Percentiles rank a stretch among this genome's conserved stretches.
Evolutionary conservation across 2,113 vertebrate genomes (phyloP).

Genomic region (Burhinus bistriatus): DNA sequence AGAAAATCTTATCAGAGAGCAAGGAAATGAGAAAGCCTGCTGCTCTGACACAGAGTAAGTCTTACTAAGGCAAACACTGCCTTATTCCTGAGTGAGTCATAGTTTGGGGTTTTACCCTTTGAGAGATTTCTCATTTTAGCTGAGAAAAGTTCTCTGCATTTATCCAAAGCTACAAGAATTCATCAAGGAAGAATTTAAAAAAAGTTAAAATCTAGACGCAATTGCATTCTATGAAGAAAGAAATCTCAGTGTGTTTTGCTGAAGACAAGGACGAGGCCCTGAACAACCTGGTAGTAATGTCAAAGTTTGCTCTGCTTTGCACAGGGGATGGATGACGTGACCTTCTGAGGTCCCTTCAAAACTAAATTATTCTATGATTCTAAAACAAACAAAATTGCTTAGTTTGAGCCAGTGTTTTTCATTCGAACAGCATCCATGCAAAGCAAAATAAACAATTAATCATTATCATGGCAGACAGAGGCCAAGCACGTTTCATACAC

Average conservation of each 20-base stretch:
- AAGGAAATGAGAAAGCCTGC: not conserved
- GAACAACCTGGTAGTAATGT: not conserved
- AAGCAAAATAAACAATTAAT: not conserved
- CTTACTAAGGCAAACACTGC: not conserved
- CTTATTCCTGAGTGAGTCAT: not conserved
- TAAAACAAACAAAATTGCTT: not conserved
- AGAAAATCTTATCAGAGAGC: not conserved
- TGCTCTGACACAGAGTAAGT: not conserved
- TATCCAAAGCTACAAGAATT: not conserved
- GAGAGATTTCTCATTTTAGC: not conserved
- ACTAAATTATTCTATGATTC: not conserved
- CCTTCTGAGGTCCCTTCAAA: not conserved
- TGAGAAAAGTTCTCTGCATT: not conserved
- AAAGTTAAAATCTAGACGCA: not conserved
- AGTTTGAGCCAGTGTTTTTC: not conserved
- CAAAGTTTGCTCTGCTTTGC: not conserved
- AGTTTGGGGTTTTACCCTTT: not conserved
- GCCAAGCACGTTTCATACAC: constrained; percentile 40
- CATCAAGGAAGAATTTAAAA: not conserved
- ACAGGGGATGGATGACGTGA: not conserved
- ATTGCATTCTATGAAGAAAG: not conserved
- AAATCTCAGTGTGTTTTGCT: not conserved
- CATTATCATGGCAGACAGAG: not conserved
- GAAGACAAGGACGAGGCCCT: not conserved
- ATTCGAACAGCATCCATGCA: not conserved